Conservation (phyloP, 1,140 invertebrate species). For the Calephelis virginiensis region DNA sequence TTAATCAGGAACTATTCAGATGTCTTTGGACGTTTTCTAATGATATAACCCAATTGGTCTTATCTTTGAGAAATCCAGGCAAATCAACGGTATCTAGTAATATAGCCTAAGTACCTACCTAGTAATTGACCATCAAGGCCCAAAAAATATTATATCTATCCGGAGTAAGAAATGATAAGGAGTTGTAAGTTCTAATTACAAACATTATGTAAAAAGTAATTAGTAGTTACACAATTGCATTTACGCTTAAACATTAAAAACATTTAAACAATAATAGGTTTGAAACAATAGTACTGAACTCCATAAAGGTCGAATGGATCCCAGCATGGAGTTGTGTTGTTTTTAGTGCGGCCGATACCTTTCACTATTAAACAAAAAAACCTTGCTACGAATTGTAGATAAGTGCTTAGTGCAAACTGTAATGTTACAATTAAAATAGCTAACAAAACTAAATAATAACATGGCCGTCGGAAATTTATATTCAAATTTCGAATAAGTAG, state of each 20-base stretch:
- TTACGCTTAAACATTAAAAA: too few relatives aligned
- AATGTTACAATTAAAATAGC: background rate
- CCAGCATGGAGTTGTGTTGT: background rate
- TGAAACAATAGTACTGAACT: slow-evolving; percentile 14
- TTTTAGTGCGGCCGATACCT: slow-evolving; percentile 10
- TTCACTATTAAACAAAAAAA: slow-evolving; percentile 10
- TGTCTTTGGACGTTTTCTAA: too few relatives aligned
- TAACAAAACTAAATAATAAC: background rate
- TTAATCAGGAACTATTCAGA: too few relatives aligned
- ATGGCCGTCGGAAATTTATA: background rate
- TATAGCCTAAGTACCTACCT: too few relatives aligned
- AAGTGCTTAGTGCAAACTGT: background rate
- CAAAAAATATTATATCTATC: too few relatives aligned
- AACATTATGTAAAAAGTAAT: slow-evolving; percentile 9
- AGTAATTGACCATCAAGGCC: too few relatives aligned
- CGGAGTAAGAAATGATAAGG: too few relatives aligned
- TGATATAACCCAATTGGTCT: too few relatives aligned
- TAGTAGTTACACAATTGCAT: slow-evolving; percentile 2
- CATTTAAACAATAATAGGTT: slow-evolving; percentile 5
- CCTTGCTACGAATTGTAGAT: background rate
- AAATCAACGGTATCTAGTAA: too few relatives aligned
- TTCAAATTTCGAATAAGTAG: background rate
- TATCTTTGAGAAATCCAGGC: too few relatives aligned
- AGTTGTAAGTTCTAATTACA: background rate
- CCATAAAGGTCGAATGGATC: slow-evolving; percentile 13